Base-by-base conservation (phyloP, 1,140 invertebrate species). In the Drosophila quadrilineata region DNA sequence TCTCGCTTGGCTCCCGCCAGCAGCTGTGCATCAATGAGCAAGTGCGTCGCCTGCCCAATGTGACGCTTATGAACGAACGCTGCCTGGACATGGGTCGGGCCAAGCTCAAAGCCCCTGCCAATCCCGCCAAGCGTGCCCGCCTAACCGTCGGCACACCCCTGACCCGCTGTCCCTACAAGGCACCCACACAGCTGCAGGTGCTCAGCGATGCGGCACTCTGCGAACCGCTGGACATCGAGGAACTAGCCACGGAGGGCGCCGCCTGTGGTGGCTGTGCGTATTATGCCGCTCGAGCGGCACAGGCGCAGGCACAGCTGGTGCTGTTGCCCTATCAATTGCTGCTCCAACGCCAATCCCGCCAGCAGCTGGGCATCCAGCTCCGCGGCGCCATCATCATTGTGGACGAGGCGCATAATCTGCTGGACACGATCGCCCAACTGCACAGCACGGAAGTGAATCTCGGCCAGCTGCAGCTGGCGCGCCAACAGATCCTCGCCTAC, bases 401-500 rank as follows among this genome's bases (percentile, higher is more conserved):
- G 40, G 98, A 99, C 90, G 98, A 99, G 91, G 98, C 98, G 4
- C 98, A 99, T 76, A 99, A 99, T 91, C 91, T 99, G 3, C 90
- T 98, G 12, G 96, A 99, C 59, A 95, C 97, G 0, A 94, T 99
- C 59, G 94, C 95, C 57, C 94, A 94, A 79, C 95, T 98, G 71
- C 93, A 99, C 87, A 96, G 95, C 75, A 92, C 93, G 1, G 93
- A 94, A 49, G 89, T 98, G 22, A 93, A 90, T 16, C 93, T 92
- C 0, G 90, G 90, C 72, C 94, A 96, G 90, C 90, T 95, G 50
- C 75, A 92, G 9, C 91, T 93, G 65, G 93, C 94, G 49, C 93
- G 93, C 40, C 93, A 92, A 35, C 95, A 96, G 86, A 88, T 99
- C 6, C 91, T 91, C 12, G 93, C 94, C 71, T 99, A 99, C 91